Conservation (phyloP, 1,140 invertebrate genomes). For the Rhagoletis zephyria region DNA sequence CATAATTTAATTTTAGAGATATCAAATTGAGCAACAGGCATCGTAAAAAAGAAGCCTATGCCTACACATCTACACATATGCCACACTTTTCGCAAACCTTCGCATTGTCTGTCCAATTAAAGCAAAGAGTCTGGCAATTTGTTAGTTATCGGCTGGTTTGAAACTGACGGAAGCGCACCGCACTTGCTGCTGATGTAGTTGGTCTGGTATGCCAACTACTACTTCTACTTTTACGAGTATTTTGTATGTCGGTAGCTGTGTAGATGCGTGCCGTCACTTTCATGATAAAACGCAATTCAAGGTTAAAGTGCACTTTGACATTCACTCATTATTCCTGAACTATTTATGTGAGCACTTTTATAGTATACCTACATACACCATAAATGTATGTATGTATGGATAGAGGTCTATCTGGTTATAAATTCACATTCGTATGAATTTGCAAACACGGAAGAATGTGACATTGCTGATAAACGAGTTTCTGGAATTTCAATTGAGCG, state of each 20-base stretch:
- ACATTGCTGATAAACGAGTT: background rate
- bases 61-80: too few species aligned
- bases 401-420: too few species aligned
- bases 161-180: background rate
- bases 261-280: background rate
- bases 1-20: conserved; percentile 31
- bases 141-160: background rate
- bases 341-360: background rate
- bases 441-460: background rate
- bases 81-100: background rate
- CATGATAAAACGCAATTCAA: background rate
- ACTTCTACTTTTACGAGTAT: background rate
- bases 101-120: background rate
- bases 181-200: background rate
- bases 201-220: background rate
- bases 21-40: conserved; percentile 38
- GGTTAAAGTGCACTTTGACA: background rate
- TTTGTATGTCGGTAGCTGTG: background rate
- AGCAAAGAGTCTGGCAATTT: background rate
- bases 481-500: background rate
- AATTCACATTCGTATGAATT: too few species aligned
- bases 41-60: background rate
- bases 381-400: background rate
- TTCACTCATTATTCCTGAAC: background rate
- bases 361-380: background rate